These are phyloP conservation scores for Melanotaenia trifasciata DNA, from an alignment of 2,797 vertebrate genomes.

Conservation along the genomic window DNA sequence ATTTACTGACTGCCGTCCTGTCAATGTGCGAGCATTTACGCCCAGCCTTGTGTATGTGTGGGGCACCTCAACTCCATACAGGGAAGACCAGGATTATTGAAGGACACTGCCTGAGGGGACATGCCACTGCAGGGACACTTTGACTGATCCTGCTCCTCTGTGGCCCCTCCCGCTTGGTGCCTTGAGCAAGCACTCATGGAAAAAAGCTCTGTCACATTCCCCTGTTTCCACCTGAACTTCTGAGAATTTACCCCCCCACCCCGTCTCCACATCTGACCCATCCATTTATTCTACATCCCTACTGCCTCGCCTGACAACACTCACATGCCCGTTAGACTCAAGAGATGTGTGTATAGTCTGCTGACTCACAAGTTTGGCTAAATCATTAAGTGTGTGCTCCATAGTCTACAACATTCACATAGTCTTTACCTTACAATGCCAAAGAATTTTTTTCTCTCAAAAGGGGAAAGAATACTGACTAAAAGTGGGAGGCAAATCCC, in stretches of 20 bases:
- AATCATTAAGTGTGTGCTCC: conserved; percentile 14
- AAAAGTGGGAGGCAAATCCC: conserved; percentile 28
- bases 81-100: conserved; percentile 70
- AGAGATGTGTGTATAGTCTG: conserved; percentile 24
- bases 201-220: conserved; percentile 77
- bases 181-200: conserved; percentile 80
- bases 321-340: conserved; percentile 40
- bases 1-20: conserved; percentile 51
- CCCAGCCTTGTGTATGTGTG: conserved; percentile 45
- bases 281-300: conserved; percentile 18
- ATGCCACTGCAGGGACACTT: conserved; percentile 71
- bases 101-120: conserved; percentile 69
- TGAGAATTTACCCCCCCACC: conserved; percentile 43
- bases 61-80: conserved; percentile 44
- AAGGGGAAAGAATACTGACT: conserved; percentile 26
- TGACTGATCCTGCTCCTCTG: conserved; percentile 56
- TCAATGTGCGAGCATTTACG: conserved; percentile 53
- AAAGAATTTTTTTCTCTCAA: conserved; percentile 38
- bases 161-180: conserved; percentile 71
- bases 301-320: conserved; percentile 27
- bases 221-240: conserved; percentile 67
- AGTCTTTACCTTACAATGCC: conserved; percentile 28
- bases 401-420: conserved; percentile 8
- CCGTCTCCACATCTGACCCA: conserved; percentile 35
- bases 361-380: conserved; percentile 21